Evolutionary conservation across 2,888 invertebrate genomes (phyloP).

Genomic region (Lasioglossum calceatum): DNA sequence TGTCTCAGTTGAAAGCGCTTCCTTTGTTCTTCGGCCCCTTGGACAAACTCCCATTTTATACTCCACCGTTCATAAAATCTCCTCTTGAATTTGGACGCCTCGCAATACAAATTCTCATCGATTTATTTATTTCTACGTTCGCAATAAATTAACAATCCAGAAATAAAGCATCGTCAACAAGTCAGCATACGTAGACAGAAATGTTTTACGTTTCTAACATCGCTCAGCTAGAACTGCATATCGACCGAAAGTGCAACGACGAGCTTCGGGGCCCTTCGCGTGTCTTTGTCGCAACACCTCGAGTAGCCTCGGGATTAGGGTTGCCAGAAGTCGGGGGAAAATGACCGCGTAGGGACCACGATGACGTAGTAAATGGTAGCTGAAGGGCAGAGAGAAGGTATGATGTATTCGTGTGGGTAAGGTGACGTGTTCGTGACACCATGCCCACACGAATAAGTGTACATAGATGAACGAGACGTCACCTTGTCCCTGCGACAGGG

Average conservation of each 20-base stretch:
- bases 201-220: background rate
- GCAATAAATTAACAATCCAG: background rate
- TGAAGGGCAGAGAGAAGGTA: background rate
- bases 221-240: background rate
- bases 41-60: too few relatives aligned
- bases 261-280: constrained; percentile 5
- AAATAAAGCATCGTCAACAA: background rate
- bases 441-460: background rate
- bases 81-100: background rate
- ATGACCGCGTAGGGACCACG: constrained; percentile 2
- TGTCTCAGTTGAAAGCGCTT: too few relatives aligned
- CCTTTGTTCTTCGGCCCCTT: background rate
- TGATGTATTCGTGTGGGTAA: constrained; percentile 1
- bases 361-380: background rate
- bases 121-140: constrained; percentile 2
- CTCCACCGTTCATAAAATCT: too few relatives aligned
- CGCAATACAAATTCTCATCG: background rate
- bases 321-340: constrained; percentile 2
- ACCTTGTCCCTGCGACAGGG: background rate
- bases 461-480: constrained; percentile 1
- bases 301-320: constrained; percentile 1
- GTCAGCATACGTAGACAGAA: background rate
- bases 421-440: background rate
- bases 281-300: background rate
- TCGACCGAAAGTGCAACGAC: background rate